Percentiles rank a stretch among this genome's conserved stretches.
phyloP scores from a whole-genome alignment of 1,140 invertebrate genomes.

The Idris sp. region DNA sequence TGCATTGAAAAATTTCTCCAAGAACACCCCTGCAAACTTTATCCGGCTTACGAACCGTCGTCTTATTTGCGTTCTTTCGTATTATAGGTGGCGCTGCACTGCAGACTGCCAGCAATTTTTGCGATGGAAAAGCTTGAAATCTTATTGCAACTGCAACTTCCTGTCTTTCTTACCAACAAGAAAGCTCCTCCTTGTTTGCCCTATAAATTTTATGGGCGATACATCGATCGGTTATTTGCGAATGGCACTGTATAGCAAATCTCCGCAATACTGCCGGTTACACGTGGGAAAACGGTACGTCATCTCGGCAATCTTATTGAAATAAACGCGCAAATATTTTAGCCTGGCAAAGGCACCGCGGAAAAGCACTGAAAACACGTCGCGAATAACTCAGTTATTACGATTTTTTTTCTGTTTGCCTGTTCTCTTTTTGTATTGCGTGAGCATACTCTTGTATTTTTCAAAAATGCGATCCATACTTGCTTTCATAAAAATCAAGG shows the following conservation, averaged over 20 bases:
- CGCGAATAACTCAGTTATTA: conserved; percentile 36
- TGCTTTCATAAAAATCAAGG: conserved; percentile 29
- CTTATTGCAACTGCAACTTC: conserved; percentile 31
- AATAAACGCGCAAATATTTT: conserved; percentile 55
- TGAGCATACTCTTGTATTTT: conserved; percentile 49
- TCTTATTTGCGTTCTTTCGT: no score
- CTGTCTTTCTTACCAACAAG: conserved; percentile 28
- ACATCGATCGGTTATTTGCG: conserved; percentile 48
- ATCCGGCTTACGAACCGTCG: no score
- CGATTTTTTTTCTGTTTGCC: conserved; percentile 8
- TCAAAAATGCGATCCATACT: conserved; percentile 24
- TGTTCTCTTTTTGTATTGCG: no score
- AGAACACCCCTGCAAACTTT: no score
- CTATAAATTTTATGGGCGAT: conserved; percentile 59
- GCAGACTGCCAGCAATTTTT: no score
- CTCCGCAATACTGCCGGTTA: conserved; percentile 50
- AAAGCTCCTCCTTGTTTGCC: conserved; percentile 20
- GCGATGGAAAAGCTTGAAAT: conserved; percentile 36
- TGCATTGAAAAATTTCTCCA: no score
- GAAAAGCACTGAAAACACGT: conserved; percentile 33
- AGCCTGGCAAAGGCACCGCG: conserved; percentile 9
- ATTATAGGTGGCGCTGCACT: no score
- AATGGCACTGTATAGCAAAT: conserved; percentile 51
- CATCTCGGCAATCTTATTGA: conserved; percentile 50
- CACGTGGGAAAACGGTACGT: conserved; percentile 52